Percentiles rank a stretch among this genome's conserved stretches.
These are phyloP conservation scores for Lordiphosa stackelbergi DNA, from an alignment of 1,140 invertebrate species.

Conservation along the genomic window DNA sequence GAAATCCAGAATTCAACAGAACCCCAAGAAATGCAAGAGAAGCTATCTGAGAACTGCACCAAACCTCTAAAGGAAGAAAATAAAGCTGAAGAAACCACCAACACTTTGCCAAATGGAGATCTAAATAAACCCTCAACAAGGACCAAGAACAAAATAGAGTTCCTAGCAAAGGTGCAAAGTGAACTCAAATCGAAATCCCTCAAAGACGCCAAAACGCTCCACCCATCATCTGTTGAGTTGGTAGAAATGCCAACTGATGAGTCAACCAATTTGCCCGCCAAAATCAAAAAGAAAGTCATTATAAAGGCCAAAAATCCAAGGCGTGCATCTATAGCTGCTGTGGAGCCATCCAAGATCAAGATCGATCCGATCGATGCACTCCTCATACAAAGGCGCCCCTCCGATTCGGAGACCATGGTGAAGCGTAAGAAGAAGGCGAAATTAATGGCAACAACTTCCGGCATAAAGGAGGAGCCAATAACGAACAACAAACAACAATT, in stretches of 20 bases:
- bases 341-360: slow-evolving; percentile 69
- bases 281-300: slow-evolving; percentile 50
- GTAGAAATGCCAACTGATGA: slow-evolving; percentile 33
- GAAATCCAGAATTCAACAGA: not conserved
- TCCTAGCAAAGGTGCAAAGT: slow-evolving; percentile 57
- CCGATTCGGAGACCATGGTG: slow-evolving; percentile 67
- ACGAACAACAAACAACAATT: slow-evolving; percentile 10
- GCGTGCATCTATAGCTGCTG: slow-evolving; percentile 67
- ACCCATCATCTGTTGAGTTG: not conserved
- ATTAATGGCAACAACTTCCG: slow-evolving; percentile 49
- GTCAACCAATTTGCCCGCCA: slow-evolving; percentile 21
- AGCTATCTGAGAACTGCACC: not conserved
- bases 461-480: slow-evolving; percentile 10
- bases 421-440: slow-evolving; percentile 68
- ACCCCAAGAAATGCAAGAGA: not conserved
- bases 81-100: not conserved
- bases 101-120: slow-evolving; percentile 12
- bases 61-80: not conserved
- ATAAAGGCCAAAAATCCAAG: slow-evolving; percentile 51
- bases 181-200: slow-evolving; percentile 47
- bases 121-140: slow-evolving; percentile 14
- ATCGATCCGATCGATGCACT: slow-evolving; percentile 53
- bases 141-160: slow-evolving; percentile 45
- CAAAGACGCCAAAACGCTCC: not conserved
- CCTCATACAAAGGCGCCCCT: slow-evolving; percentile 61